A percentile compares a stretch with the other conserved stretches of the same genome.
phyloP scores from a whole-genome alignment of 2,888 invertebrate genomes.

The Acronicta leporina region DNA sequence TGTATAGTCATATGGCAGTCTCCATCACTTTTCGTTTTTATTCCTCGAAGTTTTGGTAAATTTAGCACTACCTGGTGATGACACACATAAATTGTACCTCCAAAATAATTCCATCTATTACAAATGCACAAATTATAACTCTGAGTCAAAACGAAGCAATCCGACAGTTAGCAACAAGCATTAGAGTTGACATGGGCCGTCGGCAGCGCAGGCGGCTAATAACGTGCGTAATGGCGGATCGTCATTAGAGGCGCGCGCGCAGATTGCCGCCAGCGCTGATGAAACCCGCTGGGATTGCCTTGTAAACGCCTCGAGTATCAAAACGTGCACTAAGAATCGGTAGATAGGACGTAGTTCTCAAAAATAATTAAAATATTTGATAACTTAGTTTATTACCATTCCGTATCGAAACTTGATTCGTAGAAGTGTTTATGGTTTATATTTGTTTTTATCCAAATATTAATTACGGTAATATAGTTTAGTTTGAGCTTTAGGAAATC shows the following conservation, averaged over 20 bases:
- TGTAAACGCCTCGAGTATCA: constrained; percentile 77
- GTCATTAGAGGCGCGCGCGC: constrained; percentile 81
- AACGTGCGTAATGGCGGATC: constrained; percentile 79
- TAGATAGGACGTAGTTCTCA: constrained; percentile 63
- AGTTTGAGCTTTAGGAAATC: not conserved
- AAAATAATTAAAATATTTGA: too few species aligned
- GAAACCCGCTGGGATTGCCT: constrained; percentile 84
- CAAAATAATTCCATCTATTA: constrained; percentile 41
- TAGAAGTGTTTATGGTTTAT: not conserved
- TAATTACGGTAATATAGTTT: not conserved
- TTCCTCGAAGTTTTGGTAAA: too few species aligned
- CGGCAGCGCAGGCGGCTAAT: constrained; percentile 71
- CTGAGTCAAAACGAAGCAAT: constrained; percentile 34
- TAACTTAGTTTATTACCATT: not conserved
- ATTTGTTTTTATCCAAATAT: not conserved
- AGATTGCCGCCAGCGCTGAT: constrained; percentile 80
- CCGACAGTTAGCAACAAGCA: constrained; percentile 54
- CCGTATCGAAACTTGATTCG: not conserved
- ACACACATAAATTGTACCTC: constrained; percentile 8
- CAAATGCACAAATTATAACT: constrained; percentile 25
- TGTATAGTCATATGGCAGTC: too few species aligned
- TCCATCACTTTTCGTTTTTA: too few species aligned
- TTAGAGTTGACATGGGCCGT: constrained; percentile 64
- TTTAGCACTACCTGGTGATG: too few species aligned
- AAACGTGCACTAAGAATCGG: constrained; percentile 48